Conservation (phyloP, 2,888 invertebrate species). For the Drosophila mimetica region DNA sequence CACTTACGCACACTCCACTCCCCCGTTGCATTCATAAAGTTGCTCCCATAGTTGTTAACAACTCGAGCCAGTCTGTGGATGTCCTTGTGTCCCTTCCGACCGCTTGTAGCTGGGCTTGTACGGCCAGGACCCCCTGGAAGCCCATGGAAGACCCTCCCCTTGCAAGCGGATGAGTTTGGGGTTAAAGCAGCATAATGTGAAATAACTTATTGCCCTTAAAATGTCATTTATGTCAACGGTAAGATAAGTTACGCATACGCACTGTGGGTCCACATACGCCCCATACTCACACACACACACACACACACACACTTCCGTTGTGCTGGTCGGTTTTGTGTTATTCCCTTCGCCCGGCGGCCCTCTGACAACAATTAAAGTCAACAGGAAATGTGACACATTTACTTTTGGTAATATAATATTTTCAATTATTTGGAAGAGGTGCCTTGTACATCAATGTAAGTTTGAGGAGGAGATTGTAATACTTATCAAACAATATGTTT, state of each 20-base stretch:
- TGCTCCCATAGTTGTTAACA: constrained; percentile 81
- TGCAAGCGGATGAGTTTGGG: constrained; percentile 31
- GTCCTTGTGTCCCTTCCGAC: constrained; percentile 58
- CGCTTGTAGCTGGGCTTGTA: constrained; percentile 78
- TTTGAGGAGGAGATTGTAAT: too few species aligned
- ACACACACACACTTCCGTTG: not conserved
- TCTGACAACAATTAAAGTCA: constrained; percentile 76
- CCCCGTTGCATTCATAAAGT: constrained; percentile 73
- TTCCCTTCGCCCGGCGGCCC: constrained; percentile 56
- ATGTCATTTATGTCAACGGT: constrained; percentile 81
- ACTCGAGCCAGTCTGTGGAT: constrained; percentile 63
- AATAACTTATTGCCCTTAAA: constrained; percentile 80
- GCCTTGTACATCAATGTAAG: constrained; percentile 24
- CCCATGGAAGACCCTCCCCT: constrained; percentile 1
- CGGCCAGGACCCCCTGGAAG: constrained; percentile 1
- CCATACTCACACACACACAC: not conserved
- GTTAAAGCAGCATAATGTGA: constrained; percentile 71
- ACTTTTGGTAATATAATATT: constrained; percentile 75
- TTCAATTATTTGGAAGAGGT: constrained; percentile 77
- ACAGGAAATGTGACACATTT: constrained; percentile 79
- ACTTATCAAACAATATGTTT: too few species aligned
- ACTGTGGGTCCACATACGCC: constrained; percentile 44
- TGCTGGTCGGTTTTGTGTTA: constrained; percentile 30
- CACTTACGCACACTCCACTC: constrained; percentile 66
- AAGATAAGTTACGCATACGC: constrained; percentile 81